Evolutionary conservation across 2,888 invertebrate genomes (phyloP), one percentile per base, ranked within the genome.

Genomic region (Drosophila robusta): DNA sequence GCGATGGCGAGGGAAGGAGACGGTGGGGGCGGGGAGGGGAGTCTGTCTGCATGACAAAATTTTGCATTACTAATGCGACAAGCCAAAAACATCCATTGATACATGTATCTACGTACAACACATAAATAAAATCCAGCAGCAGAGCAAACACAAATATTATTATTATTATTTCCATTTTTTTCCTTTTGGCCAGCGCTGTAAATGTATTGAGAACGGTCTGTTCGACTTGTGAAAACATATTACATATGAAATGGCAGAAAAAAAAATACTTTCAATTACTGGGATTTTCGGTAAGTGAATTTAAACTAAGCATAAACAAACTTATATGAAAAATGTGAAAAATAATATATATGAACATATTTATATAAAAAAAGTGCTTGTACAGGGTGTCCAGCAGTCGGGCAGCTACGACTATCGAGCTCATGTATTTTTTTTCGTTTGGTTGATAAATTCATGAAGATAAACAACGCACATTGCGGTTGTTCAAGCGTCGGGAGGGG

Each of bases 61-160:
- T 81, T 87, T 87, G 81, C 81, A 81, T 81, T 79, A 67, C 62
- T 87, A 81, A 81, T 81, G 81, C 83, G 88, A 87, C 86, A 87
- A 85, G 67, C 72, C 65, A 74, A 44, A 70, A 80, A 83, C 68
- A 75, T 73, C 61, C 61, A 75, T 75, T 78, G 74, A 75, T 75
- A 78, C 74, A 78, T 75, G 74, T 78, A 73, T 62, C 74, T 47
- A 64, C 65, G 79, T 55, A 65, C 63, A 85, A 56, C 69, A 82
- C 81, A 87, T 87, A 87, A 81, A 81, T 81, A 87, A 87, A 79
- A 87, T 75, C 47, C 72, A 75, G 29, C 65, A 66, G 67, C 80
- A 65, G 41, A 56, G 63, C 63, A 77, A 77, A 73, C 68, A 67
- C 58, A 85, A 67, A 86, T 71, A 56, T 47, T 71, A 63, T 80